These are phyloP conservation scores for Conger conger DNA, from an alignment of 2,113 vertebrate species.

Conservation along the genomic window DNA sequence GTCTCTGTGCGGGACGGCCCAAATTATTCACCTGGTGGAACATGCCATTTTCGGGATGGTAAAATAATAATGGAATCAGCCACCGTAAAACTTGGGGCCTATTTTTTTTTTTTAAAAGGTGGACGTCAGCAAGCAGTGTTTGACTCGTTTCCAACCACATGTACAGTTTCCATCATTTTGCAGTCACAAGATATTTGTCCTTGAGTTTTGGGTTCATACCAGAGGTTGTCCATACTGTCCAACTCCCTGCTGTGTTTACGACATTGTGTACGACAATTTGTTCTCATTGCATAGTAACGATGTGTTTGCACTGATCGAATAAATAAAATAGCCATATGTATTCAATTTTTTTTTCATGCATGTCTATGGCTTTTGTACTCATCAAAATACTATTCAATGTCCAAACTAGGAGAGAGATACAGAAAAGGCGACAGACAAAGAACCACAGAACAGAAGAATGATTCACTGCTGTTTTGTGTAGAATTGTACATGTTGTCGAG, in stretches of 20 bases:
- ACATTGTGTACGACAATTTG: background rate
- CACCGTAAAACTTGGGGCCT: background rate
- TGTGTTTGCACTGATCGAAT: no score
- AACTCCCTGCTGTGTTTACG: background rate
- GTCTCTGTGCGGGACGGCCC: constrained; percentile 4
- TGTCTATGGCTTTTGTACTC: background rate
- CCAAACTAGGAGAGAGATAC: background rate
- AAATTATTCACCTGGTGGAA: constrained; percentile 2
- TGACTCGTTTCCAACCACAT: background rate
- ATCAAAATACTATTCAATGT: background rate
- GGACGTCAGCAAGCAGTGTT: background rate
- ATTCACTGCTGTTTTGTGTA: background rate
- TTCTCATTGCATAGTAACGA: background rate
- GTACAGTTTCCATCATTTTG: background rate
- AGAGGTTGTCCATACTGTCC: background rate
- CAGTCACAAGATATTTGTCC: background rate
- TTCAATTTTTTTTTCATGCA: no score
- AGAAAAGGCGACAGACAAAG: no score
- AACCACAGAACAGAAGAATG: background rate
- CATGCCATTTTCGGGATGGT: constrained; percentile 1
- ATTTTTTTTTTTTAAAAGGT: background rate
- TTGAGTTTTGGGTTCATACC: background rate
- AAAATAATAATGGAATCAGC: constrained; percentile 6
- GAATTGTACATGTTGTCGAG: background rate
- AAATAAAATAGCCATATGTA: background rate